Conservation (phyloP, 1,140 invertebrate species). For the Diabrotica undecimpunctata region DNA sequence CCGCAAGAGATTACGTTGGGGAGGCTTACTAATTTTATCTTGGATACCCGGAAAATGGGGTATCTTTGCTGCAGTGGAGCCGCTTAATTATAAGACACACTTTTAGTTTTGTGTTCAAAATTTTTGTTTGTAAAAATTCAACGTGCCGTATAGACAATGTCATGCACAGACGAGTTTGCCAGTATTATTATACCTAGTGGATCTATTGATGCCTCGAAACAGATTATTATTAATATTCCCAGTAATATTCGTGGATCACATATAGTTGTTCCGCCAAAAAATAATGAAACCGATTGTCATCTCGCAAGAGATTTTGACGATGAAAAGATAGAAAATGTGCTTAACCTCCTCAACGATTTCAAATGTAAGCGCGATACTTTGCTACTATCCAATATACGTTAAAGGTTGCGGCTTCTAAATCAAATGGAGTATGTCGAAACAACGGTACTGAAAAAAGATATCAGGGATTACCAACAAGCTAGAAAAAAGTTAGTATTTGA, state of each 20-base stretch:
- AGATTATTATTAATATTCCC: neutral
- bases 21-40: too few relatives aligned
- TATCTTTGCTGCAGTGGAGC: too few relatives aligned
- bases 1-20: too few relatives aligned
- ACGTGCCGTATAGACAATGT: neutral
- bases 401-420: neutral
- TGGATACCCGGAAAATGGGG: too few relatives aligned
- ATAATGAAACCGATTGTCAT: too few relatives aligned
- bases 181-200: neutral
- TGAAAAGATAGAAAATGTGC: neutral
- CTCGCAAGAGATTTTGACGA: neutral
- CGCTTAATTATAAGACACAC: too few relatives aligned
- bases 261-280: neutral
- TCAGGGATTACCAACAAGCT: neutral
- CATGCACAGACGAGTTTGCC: neutral
- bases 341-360: neutral
- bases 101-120: slow-evolving; percentile 3
- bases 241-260: neutral
- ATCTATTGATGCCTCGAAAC: neutral
- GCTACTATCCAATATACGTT: neutral
- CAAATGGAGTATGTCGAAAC: neutral
- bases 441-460: slow-evolving; percentile 1
- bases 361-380: neutral
- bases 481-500: slow-evolving; percentile 3
- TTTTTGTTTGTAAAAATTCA: neutral